Percentiles rank a stretch among this genome's conserved stretches.
phyloP scores from a whole-genome alignment of 2,113 vertebrate genomes.

The Pangasianodon gigas region DNA sequence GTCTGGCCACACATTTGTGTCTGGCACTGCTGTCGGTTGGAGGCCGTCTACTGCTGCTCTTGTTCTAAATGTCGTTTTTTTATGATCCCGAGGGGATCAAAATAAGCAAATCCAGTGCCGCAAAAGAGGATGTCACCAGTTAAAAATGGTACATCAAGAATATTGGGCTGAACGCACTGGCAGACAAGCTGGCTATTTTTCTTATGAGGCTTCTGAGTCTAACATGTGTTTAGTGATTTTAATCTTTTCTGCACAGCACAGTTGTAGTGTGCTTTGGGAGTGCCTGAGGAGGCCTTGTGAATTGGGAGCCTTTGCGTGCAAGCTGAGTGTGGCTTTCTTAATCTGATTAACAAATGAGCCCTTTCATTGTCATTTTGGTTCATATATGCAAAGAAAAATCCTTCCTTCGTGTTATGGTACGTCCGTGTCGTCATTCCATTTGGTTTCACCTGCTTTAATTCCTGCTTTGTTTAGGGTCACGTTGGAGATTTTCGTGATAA shows the following conservation, averaged over 20 bases:
- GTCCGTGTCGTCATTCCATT: slow-evolving; percentile 57
- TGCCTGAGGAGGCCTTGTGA: slow-evolving; percentile 18
- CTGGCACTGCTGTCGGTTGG: slow-evolving; percentile 21
- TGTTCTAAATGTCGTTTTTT: background rate
- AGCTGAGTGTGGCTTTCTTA: slow-evolving; percentile 60
- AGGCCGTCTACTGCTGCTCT: background rate
- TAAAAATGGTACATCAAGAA: background rate
- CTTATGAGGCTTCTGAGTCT: background rate
- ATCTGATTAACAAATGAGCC: slow-evolving; percentile 79
- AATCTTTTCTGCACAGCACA: slow-evolving; percentile 59
- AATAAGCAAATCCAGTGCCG: slow-evolving; percentile 48
- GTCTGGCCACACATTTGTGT: slow-evolving; percentile 21
- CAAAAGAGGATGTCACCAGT: slow-evolving; percentile 34
- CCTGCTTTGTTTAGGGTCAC: slow-evolving; percentile 64
- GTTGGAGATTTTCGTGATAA: slow-evolving; percentile 55
- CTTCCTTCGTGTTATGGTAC: slow-evolving; percentile 60
- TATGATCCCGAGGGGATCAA: slow-evolving; percentile 21
- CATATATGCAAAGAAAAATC: slow-evolving; percentile 76
- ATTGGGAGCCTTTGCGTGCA: slow-evolving; percentile 64
- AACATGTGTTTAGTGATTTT: slow-evolving; percentile 53
- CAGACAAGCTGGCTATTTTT: background rate
- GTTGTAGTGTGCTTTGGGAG: slow-evolving; percentile 56
- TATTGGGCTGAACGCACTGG: too few species aligned
- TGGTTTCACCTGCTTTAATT: slow-evolving; percentile 61
- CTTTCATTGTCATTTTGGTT: slow-evolving; percentile 75